Conservation (phyloP, 2,113 vertebrate species). For the Neoarius graeffei region DNA sequence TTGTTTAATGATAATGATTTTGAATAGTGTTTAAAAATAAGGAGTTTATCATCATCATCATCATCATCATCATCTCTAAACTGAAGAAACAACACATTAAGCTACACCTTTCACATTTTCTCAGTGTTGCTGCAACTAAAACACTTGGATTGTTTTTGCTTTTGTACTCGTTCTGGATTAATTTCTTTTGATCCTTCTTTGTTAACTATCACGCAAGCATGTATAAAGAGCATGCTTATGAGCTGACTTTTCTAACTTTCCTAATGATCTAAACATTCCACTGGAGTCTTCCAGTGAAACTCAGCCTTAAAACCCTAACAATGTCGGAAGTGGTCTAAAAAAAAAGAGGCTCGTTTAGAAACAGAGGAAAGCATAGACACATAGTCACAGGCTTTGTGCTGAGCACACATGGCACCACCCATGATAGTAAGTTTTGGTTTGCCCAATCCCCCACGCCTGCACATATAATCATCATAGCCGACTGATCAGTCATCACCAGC, state of each 20-base stretch:
- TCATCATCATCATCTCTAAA: neutral
- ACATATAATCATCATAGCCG: constrained; percentile 47
- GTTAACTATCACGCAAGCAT: neutral
- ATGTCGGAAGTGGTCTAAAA: neutral
- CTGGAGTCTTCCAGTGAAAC: neutral
- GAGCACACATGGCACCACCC: constrained; percentile 37
- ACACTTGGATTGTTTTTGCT: neutral
- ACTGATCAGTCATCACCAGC: constrained; percentile 47
- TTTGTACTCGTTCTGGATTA: neutral
- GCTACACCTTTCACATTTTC: neutral
- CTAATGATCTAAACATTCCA: neutral
- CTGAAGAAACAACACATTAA: neutral
- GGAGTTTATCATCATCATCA: neutral
- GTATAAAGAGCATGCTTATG: constrained; percentile 1
- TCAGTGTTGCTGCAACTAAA: neutral
- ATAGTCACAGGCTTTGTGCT: constrained; percentile 41
- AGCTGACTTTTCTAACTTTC: neutral
- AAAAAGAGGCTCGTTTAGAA: constrained; percentile 22
- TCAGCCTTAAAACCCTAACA: constrained; percentile 4
- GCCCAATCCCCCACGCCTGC: constrained; percentile 42
- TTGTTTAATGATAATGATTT: neutral
- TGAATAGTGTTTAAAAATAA: neutral
- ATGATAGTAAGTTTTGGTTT: constrained; percentile 40
- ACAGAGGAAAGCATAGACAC: constrained; percentile 35
- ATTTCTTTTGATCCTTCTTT: neutral